phyloP scores from a whole-genome alignment of 2,113 vertebrate genomes.

The Marmota flaviventris region DNA sequence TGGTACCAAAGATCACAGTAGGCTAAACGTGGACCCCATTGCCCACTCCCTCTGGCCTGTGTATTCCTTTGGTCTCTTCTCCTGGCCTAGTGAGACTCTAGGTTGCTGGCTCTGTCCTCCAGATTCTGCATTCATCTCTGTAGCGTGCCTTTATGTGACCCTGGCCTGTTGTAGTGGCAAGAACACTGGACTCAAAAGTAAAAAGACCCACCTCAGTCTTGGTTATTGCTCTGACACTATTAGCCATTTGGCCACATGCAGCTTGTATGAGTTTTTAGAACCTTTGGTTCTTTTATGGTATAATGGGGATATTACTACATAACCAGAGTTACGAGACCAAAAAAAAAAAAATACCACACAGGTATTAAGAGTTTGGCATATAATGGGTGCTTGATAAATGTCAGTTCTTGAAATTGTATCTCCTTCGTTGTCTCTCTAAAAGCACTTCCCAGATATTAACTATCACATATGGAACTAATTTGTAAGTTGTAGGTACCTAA shows the following conservation, averaged over 20 bases:
- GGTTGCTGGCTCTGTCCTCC: neutral
- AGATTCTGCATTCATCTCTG: neutral
- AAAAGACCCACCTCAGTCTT: neutral
- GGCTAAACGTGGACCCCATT: neutral
- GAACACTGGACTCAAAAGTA: neutral
- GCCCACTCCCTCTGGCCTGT: neutral
- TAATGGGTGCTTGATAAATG: neutral
- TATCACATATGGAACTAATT: neutral
- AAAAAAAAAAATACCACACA: neutral
- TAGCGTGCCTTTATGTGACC: neutral
- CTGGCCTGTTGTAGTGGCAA: neutral
- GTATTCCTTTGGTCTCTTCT: neutral
- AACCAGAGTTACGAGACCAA: neutral
- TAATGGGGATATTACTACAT: neutral
- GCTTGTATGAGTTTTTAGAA: slow-evolving; percentile 17
- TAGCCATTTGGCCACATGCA: neutral
- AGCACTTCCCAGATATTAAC: slow-evolving; percentile 1
- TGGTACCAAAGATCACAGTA: neutral
- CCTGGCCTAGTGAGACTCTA: neutral
- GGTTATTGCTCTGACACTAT: neutral
- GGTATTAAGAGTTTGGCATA: neutral
- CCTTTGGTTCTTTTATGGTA: neutral
- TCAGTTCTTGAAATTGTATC: neutral
- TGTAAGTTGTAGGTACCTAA: slow-evolving; percentile 31
- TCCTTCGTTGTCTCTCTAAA: slow-evolving; percentile 17